Evolutionary conservation across 2,797 vertebrate species (phyloP), one percentile per base, ranked within the genome.

Genomic region (Sphenopsis melanotis): DNA sequence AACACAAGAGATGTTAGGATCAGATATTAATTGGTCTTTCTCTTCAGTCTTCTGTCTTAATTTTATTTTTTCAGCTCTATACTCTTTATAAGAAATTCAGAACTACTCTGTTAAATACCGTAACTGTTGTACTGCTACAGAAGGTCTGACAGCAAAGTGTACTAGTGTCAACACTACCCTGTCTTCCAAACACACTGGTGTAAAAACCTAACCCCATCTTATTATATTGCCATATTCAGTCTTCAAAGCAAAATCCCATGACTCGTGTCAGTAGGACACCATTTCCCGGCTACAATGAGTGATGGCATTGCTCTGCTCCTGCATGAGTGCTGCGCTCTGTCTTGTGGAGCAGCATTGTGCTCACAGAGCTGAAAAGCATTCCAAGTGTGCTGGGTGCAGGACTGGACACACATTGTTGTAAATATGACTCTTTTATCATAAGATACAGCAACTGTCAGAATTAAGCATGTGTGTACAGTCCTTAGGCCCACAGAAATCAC

Each of bases 301-400:
- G 17, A 36, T 2, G 1, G 5, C n/a, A 12, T 3, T 30, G 6
- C 5, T 83, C 41, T 50, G 11, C 41, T 10, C 17, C 15, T 10
- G 15, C 2, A 1, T 3, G 6, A 30, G 26, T n/a, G 16, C 23
- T 69, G 6, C 0, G 0, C 24, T 61, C 10, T 75, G 0, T 19
- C 22, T 65, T 61, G 30, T 20, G 23, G 8, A 50, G 20, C 39
- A 60, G 2, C 7, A 4, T 2, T 19, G 41, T 12, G 10, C 78
- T 64, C 17, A 23, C 0, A 60, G 32, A 37, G 39, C 6, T 89
- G 23, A 50, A 65, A 82, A 55, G 0, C 0, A 19, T 68, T 44
- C 44, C 1, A 29, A 0, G 1, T 46, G 6, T 39, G 7, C 24
- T 75, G 46, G 17, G 14, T 36, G 30, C 11, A 50, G 13, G 27